These are phyloP conservation scores for Rhagophthalmus giganteus DNA, from an alignment of 2,888 invertebrate genomes.

Conservation along the genomic window DNA sequence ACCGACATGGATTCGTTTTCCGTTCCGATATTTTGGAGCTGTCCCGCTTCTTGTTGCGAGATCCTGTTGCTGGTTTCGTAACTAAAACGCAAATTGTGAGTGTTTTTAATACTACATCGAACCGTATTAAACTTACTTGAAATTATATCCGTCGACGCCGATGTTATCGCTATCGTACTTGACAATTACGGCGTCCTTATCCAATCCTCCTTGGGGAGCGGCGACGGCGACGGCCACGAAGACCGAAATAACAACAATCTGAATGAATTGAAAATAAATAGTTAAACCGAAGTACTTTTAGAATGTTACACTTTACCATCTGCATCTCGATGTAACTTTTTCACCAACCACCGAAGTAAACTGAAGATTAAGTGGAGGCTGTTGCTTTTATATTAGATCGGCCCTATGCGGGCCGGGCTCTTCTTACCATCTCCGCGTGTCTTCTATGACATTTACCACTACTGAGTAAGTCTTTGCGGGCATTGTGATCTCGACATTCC, in stretches of 20 bases:
- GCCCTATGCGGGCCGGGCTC: constrained; percentile 31
- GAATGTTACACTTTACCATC: too few relatives aligned
- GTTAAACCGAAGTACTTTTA: too few relatives aligned
- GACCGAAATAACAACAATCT: too few relatives aligned
- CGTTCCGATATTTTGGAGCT: constrained; percentile 51
- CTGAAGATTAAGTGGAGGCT: constrained; percentile 34
- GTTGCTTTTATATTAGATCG: constrained; percentile 36
- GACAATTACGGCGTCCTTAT: constrained; percentile 59
- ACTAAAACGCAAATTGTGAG: too few relatives aligned
- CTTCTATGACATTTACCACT: constrained; percentile 47
- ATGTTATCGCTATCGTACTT: constrained; percentile 64
- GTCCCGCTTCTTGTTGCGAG: constrained; percentile 44
- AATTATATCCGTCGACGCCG: constrained; percentile 62
- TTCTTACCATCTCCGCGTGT: constrained; percentile 33
- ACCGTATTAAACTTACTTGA: too few relatives aligned
- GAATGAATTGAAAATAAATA: too few relatives aligned
- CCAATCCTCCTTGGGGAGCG: constrained; percentile 43
- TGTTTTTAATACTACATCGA: too few relatives aligned
- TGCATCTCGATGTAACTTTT: too few relatives aligned
- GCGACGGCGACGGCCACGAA: constrained; percentile 33
- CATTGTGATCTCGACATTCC: constrained; percentile 41
- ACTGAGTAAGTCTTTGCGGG: constrained; percentile 39
- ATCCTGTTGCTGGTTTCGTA: constrained; percentile 55
- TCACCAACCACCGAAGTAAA: constrained; percentile 29
- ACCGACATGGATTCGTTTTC: constrained; percentile 55